phyloP scores from a whole-genome alignment of 2,888 invertebrate species.

The Trisateles emortualis region DNA sequence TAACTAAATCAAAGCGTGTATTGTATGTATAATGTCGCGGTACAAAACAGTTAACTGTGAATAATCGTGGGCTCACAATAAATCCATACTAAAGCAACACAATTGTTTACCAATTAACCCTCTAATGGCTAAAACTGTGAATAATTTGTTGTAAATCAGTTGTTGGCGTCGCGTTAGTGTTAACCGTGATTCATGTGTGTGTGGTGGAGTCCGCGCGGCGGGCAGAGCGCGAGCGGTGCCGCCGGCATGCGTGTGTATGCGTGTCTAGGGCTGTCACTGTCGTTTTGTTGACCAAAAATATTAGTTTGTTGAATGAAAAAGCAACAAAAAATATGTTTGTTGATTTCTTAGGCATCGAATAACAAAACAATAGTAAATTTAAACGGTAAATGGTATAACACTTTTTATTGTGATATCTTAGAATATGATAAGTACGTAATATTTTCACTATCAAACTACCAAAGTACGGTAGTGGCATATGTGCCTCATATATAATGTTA shows the following conservation, averaged over 20 bases:
- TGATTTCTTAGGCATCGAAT: too few species aligned
- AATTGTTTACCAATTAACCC: conserved; percentile 46
- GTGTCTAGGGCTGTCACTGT: conserved; percentile 2
- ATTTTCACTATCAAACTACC: too few species aligned
- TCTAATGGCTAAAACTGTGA: conserved; percentile 47
- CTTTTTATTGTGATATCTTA: too few species aligned
- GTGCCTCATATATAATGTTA: too few species aligned
- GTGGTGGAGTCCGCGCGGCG: conserved; percentile 6
- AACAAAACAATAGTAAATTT: too few species aligned
- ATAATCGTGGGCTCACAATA: conserved; percentile 38
- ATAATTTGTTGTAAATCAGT: conserved; percentile 47
- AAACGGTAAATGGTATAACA: too few species aligned
- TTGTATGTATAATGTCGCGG: conserved; percentile 9
- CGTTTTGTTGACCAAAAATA: too few species aligned
- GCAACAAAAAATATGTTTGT: too few species aligned
- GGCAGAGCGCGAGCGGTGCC: too few species aligned
- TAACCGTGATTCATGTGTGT: conserved; percentile 25
- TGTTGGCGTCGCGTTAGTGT: conserved; percentile 32
- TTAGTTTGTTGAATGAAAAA: too few species aligned
- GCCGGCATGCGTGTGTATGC: neutral
- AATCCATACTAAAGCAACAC: conserved; percentile 39
- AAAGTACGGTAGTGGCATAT: too few species aligned
- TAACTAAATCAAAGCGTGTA: conserved; percentile 11
- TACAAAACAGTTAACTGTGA: conserved; percentile 15
- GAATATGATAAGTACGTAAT: too few species aligned